phyloP scores from a whole-genome alignment of 1,140 invertebrate genomes.

The Heliconius hewitsoni region DNA sequence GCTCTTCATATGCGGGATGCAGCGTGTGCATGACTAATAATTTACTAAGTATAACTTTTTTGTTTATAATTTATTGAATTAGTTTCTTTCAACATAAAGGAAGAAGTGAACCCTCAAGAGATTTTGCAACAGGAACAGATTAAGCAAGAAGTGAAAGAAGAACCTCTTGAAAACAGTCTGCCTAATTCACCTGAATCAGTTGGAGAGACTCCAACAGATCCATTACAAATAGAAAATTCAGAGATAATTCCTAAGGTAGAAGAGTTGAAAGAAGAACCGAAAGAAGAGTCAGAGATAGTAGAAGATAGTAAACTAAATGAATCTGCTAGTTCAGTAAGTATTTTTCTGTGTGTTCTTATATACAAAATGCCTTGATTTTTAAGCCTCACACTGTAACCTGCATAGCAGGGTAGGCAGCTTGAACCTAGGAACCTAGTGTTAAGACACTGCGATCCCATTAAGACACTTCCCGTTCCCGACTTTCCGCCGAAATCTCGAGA shows the following conservation, averaged over 20 bases:
- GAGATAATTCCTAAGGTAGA: neutral
- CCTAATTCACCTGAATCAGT: neutral
- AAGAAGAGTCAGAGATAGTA: neutral
- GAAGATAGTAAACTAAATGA: neutral
- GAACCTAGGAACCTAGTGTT: no score
- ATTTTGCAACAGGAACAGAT: neutral
- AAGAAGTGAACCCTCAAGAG: neutral
- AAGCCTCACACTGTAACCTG: no score
- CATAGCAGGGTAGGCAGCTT: no score
- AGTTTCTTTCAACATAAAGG: neutral
- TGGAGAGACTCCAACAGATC: neutral
- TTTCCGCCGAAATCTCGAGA: no score
- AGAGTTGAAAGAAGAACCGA: neutral
- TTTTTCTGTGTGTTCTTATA: neutral
- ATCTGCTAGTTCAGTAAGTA: conserved; percentile 8
- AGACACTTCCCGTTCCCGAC: no score
- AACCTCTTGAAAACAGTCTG: neutral
- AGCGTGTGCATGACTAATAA: neutral
- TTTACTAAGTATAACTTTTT: neutral
- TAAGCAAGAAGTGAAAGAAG: neutral
- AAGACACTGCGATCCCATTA: no score
- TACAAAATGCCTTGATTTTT: neutral
- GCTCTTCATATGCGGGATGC: neutral
- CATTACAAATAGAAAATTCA: neutral
- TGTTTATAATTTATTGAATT: neutral